Base-by-base conservation (phyloP, 1,140 invertebrate species). In the Tetramorium parvispinum region DNA sequence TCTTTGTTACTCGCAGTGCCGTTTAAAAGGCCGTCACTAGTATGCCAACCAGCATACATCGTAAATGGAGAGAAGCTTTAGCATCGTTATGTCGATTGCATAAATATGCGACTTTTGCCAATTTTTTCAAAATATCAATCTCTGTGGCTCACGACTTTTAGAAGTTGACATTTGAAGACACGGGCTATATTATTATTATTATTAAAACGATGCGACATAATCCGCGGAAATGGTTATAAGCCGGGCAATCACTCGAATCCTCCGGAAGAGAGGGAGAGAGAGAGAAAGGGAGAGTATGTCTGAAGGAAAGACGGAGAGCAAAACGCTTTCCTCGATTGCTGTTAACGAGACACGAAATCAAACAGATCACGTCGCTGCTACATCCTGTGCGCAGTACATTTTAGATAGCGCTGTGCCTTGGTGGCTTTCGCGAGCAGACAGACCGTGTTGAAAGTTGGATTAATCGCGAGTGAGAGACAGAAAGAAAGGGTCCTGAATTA, bases 311-410 rank as follows among this genome's bases (percentile, higher is more conserved):
- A 79, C 32, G n/a, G 82, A 77, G 32, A 77, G 51, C 73, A 77
- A 85, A 85, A 57, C 55, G 40, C 27, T 51, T 89, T 70, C 57
- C 77, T 82, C 59, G 57, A 89, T 83, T 89, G 87, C 57, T 68
- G 40, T 86, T 87, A 89, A 89, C 77, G 57, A 89, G 81, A 76
- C 7, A 53, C 24, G 49, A 59, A 66, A 57, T 32, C 49, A 8
- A 24, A 37, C 51, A 49, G 51, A 83, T 57, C 32, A 46, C 32
- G 40, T 73, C 18, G 32, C 27, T n/a, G 3, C 51, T 7, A 7
- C 46, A 82, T 71, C 24, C 51, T n/a, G 51, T 24, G 40, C 21
- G 51, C 37, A 70, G 65, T 43, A n/a, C 6, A 10, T 32, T 57
- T 70, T 55, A 43, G 21, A 70, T 43, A n/a, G 66, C 18, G 51